Evolutionary conservation across 2,113 vertebrate genomes (phyloP).

Genomic region (Myrmecobius fasciatus): DNA sequence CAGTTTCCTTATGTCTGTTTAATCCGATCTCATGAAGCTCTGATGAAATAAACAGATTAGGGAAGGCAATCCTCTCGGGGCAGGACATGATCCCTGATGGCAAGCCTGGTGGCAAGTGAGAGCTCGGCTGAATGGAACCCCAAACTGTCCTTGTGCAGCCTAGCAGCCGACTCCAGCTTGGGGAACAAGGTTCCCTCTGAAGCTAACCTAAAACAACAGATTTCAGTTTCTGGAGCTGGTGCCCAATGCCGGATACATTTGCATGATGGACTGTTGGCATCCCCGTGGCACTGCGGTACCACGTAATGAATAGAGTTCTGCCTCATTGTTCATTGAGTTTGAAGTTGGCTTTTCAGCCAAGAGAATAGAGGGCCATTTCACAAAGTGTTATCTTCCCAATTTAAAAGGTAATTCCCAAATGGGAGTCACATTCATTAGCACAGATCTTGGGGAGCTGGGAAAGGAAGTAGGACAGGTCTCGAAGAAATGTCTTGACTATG

Average conservation of each 20-base stretch:
- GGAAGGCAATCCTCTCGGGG: conserved; percentile 39
- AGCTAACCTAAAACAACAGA: background rate
- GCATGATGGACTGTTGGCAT: background rate
- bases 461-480: conserved; percentile 40
- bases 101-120: background rate
- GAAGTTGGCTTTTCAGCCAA: background rate
- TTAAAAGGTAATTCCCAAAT: conserved; percentile 46
- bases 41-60: background rate
- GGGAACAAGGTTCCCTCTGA: background rate
- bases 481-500: conserved; percentile 1
- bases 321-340: background rate
- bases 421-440: conserved; percentile 35
- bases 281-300: background rate
- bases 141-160: background rate
- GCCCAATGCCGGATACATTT: background rate
- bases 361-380: conserved; percentile 27
- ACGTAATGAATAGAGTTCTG: background rate
- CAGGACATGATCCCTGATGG: background rate
- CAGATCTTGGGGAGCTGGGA: background rate
- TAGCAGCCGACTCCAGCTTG: background rate
- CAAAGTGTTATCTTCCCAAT: conserved; percentile 50
- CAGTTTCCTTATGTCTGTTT: conserved; percentile 44
- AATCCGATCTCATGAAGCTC: conserved; percentile 21
- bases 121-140: background rate
- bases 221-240: background rate